These are phyloP conservation scores for Amblyraja radiata DNA, from an alignment of 2,797 vertebrate species.

Conservation along the genomic window DNA sequence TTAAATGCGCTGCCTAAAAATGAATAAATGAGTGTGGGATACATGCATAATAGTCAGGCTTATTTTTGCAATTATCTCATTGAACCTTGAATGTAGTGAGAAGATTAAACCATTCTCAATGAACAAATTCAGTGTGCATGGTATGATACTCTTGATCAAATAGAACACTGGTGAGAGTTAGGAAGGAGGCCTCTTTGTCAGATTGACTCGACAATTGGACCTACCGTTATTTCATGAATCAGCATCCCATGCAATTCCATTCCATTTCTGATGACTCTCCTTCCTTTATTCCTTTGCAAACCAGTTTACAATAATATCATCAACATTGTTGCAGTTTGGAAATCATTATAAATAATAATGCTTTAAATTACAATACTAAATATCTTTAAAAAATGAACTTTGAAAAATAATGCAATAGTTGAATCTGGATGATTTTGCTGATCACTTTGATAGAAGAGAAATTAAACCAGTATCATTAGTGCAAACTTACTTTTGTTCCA, in stretches of 20 bases:
- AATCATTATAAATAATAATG: background rate
- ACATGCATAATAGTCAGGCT: background rate
- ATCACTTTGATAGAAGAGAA: background rate
- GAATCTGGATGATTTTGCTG: too few species aligned
- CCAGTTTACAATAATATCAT: background rate
- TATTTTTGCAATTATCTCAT: background rate
- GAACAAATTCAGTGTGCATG: background rate
- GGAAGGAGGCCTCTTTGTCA: background rate
- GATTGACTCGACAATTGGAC: background rate
- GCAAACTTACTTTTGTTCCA: conserved; percentile 85
- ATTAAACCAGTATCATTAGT: background rate
- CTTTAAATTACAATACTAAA: background rate
- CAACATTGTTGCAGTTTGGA: background rate
- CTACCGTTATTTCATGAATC: background rate
- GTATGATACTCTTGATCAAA: background rate
- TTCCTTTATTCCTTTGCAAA: background rate
- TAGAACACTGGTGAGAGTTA: background rate
- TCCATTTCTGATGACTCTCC: background rate
- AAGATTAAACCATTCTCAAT: background rate
- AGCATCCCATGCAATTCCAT: background rate
- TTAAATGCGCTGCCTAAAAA: background rate
- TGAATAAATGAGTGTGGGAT: background rate
- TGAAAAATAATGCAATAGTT: background rate
- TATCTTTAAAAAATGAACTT: background rate
- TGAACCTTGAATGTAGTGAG: background rate